Evolutionary conservation across 1,140 invertebrate species (phyloP).

Genomic region (Cheumatopsyche charites): DNA sequence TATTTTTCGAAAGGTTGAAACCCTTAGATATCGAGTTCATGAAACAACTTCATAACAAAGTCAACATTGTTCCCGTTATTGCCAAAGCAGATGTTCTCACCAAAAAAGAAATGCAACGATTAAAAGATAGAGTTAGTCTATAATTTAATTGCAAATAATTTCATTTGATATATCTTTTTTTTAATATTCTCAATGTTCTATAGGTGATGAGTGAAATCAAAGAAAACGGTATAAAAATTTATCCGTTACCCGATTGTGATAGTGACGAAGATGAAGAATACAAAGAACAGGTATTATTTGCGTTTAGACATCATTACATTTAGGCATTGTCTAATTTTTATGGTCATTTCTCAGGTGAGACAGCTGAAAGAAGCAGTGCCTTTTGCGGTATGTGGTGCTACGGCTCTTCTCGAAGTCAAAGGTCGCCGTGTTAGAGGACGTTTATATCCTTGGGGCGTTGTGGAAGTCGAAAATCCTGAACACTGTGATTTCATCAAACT

Average conservation of each 20-base stretch:
- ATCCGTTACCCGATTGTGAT: conserved; percentile 95
- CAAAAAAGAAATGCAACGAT: conserved; percentile 87
- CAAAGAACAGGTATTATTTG: conserved; percentile 78
- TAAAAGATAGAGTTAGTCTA: conserved; percentile 84
- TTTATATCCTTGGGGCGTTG: conserved; percentile 97
- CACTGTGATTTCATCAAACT: conserved; percentile 99
- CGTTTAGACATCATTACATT: conserved; percentile 6
- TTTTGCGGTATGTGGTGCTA: conserved; percentile 98
- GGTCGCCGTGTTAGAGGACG: conserved; percentile 89
- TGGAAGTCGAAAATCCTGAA: conserved; percentile 99
- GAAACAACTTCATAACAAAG: conserved; percentile 97
- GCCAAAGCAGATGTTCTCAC: conserved; percentile 98
- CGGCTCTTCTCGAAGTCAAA: conserved; percentile 87
- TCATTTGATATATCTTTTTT: conserved; percentile 10
- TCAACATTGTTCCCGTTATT: conserved; percentile 98
- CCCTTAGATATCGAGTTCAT: conserved; percentile 97
- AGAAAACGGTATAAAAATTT: conserved; percentile 87
- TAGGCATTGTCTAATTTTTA: background rate
- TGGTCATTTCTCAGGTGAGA: conserved; percentile 65
- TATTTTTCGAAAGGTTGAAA: conserved; percentile 65
- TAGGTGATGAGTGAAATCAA: conserved; percentile 83
- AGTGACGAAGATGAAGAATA: conserved; percentile 95
- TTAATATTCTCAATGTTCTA: conserved; percentile 34
- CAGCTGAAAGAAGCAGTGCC: conserved; percentile 93
- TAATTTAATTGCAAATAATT: background rate